These are phyloP conservation scores for Nasonia oneida DNA, from an alignment of 2,888 invertebrate species.

Conservation along the genomic window DNA sequence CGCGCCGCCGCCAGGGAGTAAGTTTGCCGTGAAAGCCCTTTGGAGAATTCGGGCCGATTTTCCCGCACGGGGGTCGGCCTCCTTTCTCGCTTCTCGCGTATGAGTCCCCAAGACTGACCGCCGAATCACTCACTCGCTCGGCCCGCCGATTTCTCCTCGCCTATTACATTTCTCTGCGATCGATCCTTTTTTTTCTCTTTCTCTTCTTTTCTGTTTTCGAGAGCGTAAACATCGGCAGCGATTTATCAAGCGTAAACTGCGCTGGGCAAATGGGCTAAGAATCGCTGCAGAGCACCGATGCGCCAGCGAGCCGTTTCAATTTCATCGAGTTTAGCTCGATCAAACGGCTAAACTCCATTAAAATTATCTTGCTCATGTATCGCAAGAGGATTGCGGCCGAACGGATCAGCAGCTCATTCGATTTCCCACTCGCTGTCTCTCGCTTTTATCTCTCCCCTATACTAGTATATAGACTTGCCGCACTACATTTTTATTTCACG, in stretches of 20 bases:
- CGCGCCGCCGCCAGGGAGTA: slow-evolving; percentile 69
- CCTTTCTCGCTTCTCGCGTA: too few species aligned
- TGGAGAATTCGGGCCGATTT: too few species aligned
- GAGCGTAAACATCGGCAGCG: not conserved
- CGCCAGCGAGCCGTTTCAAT: not conserved
- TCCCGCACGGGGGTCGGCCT: too few species aligned
- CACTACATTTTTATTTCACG: not conserved
- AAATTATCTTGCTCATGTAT: slow-evolving; percentile 20
- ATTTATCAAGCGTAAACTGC: not conserved
- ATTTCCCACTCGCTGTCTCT: slow-evolving; percentile 24
- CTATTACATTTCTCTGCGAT: too few species aligned
- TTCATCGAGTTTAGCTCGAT: slow-evolving; percentile 4
- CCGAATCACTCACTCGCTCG: too few species aligned
- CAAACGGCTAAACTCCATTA: slow-evolving; percentile 9
- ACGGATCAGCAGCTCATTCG: slow-evolving; percentile 34
- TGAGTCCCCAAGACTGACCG: too few species aligned
- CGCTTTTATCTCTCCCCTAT: not conserved
- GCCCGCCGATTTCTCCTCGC: too few species aligned
- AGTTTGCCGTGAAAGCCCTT: slow-evolving; percentile 58
- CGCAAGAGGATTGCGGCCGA: slow-evolving; percentile 13
- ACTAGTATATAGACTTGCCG: not conserved
- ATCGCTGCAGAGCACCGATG: not conserved
- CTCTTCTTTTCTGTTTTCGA: too few species aligned
- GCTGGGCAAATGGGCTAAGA: not conserved
- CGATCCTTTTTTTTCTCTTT: too few species aligned